A percentile compares a stretch with the other conserved stretches of the same genome.
phyloP scores from a whole-genome alignment of 2,113 vertebrate genomes.

The Triplophysa rosa region DNA sequence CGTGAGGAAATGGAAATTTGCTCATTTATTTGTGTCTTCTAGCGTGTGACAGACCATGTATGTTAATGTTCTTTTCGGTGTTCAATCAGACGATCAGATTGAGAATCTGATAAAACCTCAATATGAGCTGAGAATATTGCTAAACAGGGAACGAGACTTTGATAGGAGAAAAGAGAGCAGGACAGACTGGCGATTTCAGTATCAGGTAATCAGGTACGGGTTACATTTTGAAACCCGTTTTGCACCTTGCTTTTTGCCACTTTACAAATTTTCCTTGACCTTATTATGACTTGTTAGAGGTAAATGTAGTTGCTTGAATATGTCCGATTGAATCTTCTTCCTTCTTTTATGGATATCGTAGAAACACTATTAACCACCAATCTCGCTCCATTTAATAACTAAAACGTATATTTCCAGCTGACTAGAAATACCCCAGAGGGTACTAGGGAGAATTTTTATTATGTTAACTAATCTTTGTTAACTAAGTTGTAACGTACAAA shows the following conservation, averaged over 20 bases:
- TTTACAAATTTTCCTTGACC: not conserved
- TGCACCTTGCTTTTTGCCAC: slow-evolving; percentile 8
- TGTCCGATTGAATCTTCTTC: not conserved
- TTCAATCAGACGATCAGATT: slow-evolving; percentile 42
- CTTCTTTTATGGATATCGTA: not conserved
- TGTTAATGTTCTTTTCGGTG: slow-evolving; percentile 51
- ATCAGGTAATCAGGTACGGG: slow-evolving; percentile 4
- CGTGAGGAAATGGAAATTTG: slow-evolving; percentile 57
- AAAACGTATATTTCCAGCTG: not conserved
- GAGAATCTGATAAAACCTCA: slow-evolving; percentile 20
- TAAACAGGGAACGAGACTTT: not conserved
- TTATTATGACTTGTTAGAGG: slow-evolving; percentile 18
- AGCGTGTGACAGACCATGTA: slow-evolving; percentile 49
- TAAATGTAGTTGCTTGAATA: not conserved
- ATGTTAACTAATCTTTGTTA: no score
- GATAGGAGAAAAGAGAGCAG: not conserved
- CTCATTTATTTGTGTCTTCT: slow-evolving; percentile 54
- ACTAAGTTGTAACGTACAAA: no score
- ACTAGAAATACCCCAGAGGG: not conserved
- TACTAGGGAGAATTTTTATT: no score
- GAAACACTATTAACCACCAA: slow-evolving; percentile 17
- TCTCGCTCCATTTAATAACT: not conserved
- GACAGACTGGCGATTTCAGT: not conserved
- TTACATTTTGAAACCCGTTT: not conserved
- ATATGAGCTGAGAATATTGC: slow-evolving; percentile 26